phyloP scores from a whole-genome alignment of 2,888 invertebrate genomes.

The Eumerus sabulonum region DNA sequence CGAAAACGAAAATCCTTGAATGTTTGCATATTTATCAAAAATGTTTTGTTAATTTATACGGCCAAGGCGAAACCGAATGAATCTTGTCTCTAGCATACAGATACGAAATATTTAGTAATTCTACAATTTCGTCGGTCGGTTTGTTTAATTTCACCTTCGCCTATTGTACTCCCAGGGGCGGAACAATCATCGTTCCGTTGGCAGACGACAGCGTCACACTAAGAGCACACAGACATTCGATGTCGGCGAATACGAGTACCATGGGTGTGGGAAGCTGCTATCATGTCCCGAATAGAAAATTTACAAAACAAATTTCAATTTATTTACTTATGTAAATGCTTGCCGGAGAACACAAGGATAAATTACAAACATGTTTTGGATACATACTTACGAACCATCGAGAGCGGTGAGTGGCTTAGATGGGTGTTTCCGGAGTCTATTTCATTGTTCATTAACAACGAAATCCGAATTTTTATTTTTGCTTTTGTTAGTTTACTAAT shows the following conservation, averaged over 20 bases:
- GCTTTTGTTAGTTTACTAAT: slow-evolving; percentile 37
- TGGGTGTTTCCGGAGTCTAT: slow-evolving; percentile 39
- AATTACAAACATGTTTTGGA: slow-evolving; percentile 63
- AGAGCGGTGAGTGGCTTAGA: slow-evolving; percentile 18
- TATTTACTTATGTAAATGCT: slow-evolving; percentile 68
- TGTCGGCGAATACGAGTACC: background rate
- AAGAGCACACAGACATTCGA: slow-evolving; percentile 3
- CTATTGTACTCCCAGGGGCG: background rate
- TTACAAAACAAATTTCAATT: slow-evolving; percentile 68
- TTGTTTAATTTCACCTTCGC: slow-evolving; percentile 56
- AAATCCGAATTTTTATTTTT: slow-evolving; percentile 9
- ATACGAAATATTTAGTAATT: slow-evolving; percentile 62
- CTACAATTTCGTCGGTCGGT: slow-evolving; percentile 61
- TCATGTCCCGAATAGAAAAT: slow-evolving; percentile 65
- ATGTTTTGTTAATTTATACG: slow-evolving; percentile 66
- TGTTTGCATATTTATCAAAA: slow-evolving; percentile 69
- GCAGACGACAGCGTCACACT: background rate
- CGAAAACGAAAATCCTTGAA: slow-evolving; percentile 67
- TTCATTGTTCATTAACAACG: slow-evolving; percentile 61
- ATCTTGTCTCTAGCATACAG: slow-evolving; percentile 15
- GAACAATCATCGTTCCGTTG: background rate
- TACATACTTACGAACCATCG: slow-evolving; percentile 35
- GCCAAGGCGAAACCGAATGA: slow-evolving; percentile 22
- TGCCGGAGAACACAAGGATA: slow-evolving; percentile 59
- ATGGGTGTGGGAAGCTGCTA: slow-evolving; percentile 29